Conservation (phyloP, 2,113 vertebrate species). For the Dasyornis broadbenti region DNA sequence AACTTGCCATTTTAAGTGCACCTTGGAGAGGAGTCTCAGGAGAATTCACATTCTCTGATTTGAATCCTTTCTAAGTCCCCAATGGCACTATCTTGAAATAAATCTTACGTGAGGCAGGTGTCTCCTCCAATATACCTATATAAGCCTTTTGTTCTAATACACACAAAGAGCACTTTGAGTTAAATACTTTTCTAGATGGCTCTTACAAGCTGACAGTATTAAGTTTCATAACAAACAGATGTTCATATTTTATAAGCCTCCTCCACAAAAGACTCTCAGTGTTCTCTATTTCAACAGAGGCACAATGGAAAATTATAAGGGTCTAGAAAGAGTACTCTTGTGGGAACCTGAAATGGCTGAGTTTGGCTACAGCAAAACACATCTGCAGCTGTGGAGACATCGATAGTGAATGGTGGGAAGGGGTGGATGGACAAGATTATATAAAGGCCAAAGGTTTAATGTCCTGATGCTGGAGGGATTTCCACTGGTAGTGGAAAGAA, state of each 20-base stretch:
- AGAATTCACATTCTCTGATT: neutral
- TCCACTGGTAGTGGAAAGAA: neutral
- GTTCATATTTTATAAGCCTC: slow-evolving; percentile 48
- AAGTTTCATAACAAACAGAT: slow-evolving; percentile 60
- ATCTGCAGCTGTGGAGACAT: neutral
- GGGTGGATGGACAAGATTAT: neutral
- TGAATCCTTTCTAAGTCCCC: slow-evolving; percentile 28
- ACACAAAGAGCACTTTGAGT: neutral
- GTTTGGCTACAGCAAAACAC: neutral
- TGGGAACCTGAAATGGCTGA: neutral
- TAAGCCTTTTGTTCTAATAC: neutral
- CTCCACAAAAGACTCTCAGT: slow-evolving; percentile 28
- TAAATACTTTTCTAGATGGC: slow-evolving; percentile 31
- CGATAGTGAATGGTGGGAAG: neutral
- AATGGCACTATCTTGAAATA: slow-evolving; percentile 24
- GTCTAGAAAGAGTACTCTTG: neutral
- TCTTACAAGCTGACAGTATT: slow-evolving; percentile 29
- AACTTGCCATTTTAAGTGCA: slow-evolving; percentile 42
- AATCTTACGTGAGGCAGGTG: neutral
- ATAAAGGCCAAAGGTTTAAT: neutral
- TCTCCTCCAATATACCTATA: neutral
- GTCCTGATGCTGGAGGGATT: neutral
- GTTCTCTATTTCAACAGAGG: slow-evolving; percentile 31
- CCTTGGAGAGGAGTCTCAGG: neutral
- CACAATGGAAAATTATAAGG: slow-evolving; percentile 22